Percentiles rank a stretch among this genome's conserved stretches.
phyloP scores from a whole-genome alignment of 2,113 vertebrate genomes.

The zebrafish (Danio rerio) region GRCz12tu NC_133200.1:18837001-18837500 shows the following conservation, averaged over 20 bases:
- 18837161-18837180: too few relatives aligned
- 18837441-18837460: background rate
- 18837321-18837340: constrained; percentile 2
- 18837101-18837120: too few relatives aligned
- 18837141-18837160: too few relatives aligned
- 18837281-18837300: constrained; percentile 31
- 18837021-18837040: too few relatives aligned
- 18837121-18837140: too few relatives aligned
- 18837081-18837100: too few relatives aligned
- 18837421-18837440: background rate
- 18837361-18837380: background rate
- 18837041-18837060: too few relatives aligned
- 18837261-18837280: background rate
- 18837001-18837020: too few relatives aligned
- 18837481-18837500: background rate
- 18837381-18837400: background rate
- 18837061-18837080: too few relatives aligned
- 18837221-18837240: constrained; percentile 6
- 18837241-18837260: background rate
- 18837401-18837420: background rate
- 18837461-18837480: background rate
- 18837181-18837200: background rate
- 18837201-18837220: constrained; percentile 5
- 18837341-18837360: background rate
- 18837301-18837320: constrained; percentile 6